Base-by-base conservation (phyloP, 2,797 vertebrate genomes). In the Arctocebus calabarensis region DNA sequence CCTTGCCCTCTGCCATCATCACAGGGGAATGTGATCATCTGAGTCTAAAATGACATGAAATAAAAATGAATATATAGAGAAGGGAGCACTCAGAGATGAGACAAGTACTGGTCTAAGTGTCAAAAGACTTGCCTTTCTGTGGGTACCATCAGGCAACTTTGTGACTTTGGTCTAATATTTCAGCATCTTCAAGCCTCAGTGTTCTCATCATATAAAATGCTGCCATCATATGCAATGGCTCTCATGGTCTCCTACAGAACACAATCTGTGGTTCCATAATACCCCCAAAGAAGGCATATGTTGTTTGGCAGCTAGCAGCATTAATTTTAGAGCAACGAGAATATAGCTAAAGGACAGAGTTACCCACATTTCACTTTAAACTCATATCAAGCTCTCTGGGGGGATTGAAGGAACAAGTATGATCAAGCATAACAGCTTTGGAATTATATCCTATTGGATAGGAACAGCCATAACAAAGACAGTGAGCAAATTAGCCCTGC, bases 391-490 rank as follows among this genome's bases (percentile, higher is more conserved):
- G 43, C 57, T 96, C 84, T 90, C 84, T 43, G 32, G 82, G 87
- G 90, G 81, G 95, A 93, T 95, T 96, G 96, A 95, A 94, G 79
- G 25, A 90, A 86, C 4, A 96, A 96, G 98, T 94, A 97, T 85
- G 92, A 96, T 96, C 77, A 86, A 96, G 86, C 25, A 96, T 91
- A 97, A 95, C 55, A 90, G 92, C 79, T 48, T 87, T 97, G 97
- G 95, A 97, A 98, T 97, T 98, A 95, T 97, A 98, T 97, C 98
- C 96, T 91, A 55, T 23, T 95, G 95, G 59, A 91, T 77, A 55
- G 84, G 82, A 74, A 96, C 22, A 85, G 25, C 61, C 48, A 93
- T 61, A 78, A 88, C 74, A 95, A 88, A 95, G 68, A 84, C 19
- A 94, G 57, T 0, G 6, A 73, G n/a, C 92, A 96, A 95, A 93